Conservation (phyloP, 2,888 invertebrate species). For the Aleiodes leptofemur region DNA sequence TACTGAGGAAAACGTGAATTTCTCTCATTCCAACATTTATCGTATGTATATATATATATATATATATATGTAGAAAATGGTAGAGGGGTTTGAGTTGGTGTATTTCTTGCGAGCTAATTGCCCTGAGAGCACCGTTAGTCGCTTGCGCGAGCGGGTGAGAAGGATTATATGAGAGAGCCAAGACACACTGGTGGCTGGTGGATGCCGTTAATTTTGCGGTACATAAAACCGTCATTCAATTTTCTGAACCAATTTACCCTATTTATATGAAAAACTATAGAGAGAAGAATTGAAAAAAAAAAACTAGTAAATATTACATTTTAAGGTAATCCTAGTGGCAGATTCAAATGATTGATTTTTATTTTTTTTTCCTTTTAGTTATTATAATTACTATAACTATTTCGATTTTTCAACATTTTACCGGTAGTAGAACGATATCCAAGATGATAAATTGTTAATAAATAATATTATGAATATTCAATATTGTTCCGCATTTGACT, state of each 20-base stretch:
- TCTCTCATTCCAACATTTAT: conserved; percentile 22
- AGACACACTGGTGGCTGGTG: conserved; percentile 40
- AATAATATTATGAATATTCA: too few relatives aligned
- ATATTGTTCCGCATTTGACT: too few relatives aligned
- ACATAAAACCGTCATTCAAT: conserved; percentile 32
- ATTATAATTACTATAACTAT: too few relatives aligned
- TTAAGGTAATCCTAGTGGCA: too few relatives aligned
- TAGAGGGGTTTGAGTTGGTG: conserved; percentile 49
- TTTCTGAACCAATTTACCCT: conserved; percentile 5
- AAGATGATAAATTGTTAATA: too few relatives aligned
- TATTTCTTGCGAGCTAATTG: conserved; percentile 70
- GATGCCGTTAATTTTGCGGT: conserved; percentile 60
- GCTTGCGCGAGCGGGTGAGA: conserved; percentile 60
- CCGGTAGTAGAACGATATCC: too few relatives aligned
- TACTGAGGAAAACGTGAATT: conserved; percentile 24
- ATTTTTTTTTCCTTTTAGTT: too few relatives aligned
- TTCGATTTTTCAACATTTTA: too few relatives aligned
- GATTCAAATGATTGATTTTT: too few relatives aligned
- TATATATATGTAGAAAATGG: background rate
- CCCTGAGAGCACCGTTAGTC: conserved; percentile 59
- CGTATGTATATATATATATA: background rate
- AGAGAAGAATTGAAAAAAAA: too few relatives aligned
- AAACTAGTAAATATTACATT: too few relatives aligned
- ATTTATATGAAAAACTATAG: background rate
- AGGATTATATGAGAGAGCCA: conserved; percentile 65